A percentile compares a stretch with the other conserved stretches of the same genome.
Conservation (phyloP, 2,888 invertebrate genomes). For the Anodontia alba region DNA sequence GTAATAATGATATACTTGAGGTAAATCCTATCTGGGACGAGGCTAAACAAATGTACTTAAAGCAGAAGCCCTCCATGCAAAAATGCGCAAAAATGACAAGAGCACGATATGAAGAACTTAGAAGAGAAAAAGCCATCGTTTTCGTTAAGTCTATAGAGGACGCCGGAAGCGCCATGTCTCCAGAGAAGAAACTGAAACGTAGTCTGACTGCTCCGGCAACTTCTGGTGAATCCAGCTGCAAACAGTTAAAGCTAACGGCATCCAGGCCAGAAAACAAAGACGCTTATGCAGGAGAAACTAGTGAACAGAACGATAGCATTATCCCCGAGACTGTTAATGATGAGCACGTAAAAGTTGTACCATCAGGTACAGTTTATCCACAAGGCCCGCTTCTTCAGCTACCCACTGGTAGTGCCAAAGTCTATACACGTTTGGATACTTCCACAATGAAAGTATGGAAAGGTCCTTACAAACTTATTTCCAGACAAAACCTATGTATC, state of each 20-base stretch:
- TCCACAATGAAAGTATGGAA: conserved; percentile 32
- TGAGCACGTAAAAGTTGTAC: not conserved
- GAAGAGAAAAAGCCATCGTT: conserved; percentile 1
- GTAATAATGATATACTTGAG: conserved; percentile 43
- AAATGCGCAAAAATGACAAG: conserved; percentile 41
- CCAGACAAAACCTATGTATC: conserved; percentile 34
- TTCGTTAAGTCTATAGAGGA: not conserved
- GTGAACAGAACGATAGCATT: not conserved
- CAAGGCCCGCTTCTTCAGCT: conserved; percentile 38
- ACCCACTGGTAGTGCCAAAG: conserved; percentile 49
- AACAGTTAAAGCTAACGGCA: not conserved
- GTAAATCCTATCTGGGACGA: conserved; percentile 46
- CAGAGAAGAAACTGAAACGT: not conserved
- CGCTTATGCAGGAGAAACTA: not conserved
- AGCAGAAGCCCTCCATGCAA: conserved; percentile 31
- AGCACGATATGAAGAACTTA: conserved; percentile 18
- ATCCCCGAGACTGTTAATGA: not conserved
- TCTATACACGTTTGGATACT: conserved; percentile 38
- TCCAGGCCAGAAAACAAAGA: not conserved
- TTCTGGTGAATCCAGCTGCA: not conserved
- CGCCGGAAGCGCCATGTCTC: not conserved
- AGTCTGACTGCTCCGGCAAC: not conserved
- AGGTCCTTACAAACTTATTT: conserved; percentile 36
- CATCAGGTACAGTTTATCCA: not conserved
- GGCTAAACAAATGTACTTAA: conserved; percentile 35